phyloP scores from a whole-genome alignment of 2,888 invertebrate genomes.

The Danaus chrysippus region DNA sequence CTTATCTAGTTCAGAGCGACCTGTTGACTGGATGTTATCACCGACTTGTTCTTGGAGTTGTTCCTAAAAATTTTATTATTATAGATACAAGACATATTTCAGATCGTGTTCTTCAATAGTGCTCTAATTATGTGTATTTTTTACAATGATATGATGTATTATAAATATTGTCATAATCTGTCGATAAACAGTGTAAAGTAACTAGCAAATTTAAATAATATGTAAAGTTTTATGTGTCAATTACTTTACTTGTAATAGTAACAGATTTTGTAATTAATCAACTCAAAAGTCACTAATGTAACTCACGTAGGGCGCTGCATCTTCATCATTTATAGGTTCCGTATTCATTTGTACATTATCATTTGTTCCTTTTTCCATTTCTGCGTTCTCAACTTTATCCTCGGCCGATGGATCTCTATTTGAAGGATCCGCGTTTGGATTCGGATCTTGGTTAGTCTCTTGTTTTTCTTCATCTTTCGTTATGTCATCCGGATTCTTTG shows the following conservation, averaged over 20 bases:
- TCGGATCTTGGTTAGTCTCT: conserved; percentile 73
- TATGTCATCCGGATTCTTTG: conserved; percentile 63
- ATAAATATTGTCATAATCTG: no score
- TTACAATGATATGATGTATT: no score
- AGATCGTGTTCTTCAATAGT: no score
- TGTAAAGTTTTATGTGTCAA: no score
- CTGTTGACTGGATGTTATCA: conserved; percentile 82
- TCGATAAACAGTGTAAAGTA: no score
- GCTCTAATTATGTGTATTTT: no score
- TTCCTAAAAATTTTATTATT: conserved; percentile 52
- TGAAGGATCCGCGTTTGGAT: conserved; percentile 73
- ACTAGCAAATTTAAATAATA: no score
- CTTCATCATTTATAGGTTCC: conserved; percentile 67
- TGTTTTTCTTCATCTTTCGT: conserved; percentile 65
- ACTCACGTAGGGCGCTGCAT: conserved; percentile 64
- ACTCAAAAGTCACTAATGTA: not conserved
- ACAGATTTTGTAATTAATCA: conserved; percentile 14
- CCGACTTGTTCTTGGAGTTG: conserved; percentile 80
- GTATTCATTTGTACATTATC: conserved; percentile 74
- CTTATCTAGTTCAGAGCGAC: conserved; percentile 86
- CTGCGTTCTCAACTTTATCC: conserved; percentile 72
- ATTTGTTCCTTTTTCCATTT: conserved; percentile 65
- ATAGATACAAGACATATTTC: no score
- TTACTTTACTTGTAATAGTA: no score
- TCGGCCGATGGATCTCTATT: conserved; percentile 70